A percentile compares a stretch with the other conserved stretches of the same genome.
Conservation (phyloP, 2,113 vertebrate species). For the Picathartes gymnocephalus region DNA sequence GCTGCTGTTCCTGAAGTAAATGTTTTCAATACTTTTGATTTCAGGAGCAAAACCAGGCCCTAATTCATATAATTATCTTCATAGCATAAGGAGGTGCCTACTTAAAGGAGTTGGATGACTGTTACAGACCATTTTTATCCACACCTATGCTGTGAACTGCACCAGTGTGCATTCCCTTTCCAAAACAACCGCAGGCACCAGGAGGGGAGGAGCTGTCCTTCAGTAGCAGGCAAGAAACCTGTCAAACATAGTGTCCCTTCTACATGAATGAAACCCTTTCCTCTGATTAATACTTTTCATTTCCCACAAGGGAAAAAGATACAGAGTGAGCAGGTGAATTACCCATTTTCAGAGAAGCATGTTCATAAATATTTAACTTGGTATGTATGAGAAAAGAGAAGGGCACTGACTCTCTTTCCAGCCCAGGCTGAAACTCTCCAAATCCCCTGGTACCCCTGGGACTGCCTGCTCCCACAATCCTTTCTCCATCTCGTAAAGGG, state of each 20-base stretch:
- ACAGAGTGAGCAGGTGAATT: neutral
- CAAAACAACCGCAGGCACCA: neutral
- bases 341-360: neutral
- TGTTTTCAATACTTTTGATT: neutral
- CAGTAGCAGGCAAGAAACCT: constrained; percentile 12
- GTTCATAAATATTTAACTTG: constrained; percentile 38
- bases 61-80: neutral
- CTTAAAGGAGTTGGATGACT: neutral
- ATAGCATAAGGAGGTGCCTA: neutral
- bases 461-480: neutral
- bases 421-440: neutral
- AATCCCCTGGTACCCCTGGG: neutral
- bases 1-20: neutral
- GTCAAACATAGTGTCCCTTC: constrained; percentile 5
- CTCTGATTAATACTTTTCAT: constrained; percentile 20
- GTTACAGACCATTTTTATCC: neutral
- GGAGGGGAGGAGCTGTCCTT: constrained; percentile 28
- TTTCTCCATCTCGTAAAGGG: neutral
- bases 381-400: neutral
- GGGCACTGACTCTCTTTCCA: neutral
- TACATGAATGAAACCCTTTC: constrained; percentile 4
- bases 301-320: neutral
- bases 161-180: neutral
- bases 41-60: neutral
- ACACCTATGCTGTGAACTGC: neutral